These are phyloP conservation scores for Aselliscus stoliczkanus DNA, from an alignment of 2,797 vertebrate species.

Conservation along the genomic window DNA sequence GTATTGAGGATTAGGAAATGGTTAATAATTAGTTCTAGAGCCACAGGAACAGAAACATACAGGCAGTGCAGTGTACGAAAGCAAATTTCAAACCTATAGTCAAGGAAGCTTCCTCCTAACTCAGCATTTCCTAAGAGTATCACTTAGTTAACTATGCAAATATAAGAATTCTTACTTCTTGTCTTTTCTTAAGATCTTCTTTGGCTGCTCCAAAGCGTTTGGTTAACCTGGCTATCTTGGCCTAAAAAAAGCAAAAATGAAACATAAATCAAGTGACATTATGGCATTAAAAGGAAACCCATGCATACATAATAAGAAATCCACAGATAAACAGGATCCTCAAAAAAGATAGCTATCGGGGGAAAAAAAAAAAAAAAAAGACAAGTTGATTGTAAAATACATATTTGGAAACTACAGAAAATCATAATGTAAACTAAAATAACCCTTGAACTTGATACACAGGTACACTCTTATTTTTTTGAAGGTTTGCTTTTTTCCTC, in stretches of 20 bases:
- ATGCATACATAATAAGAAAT: background rate
- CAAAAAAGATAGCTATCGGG: background rate
- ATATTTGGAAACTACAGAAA: background rate
- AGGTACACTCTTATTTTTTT: background rate
- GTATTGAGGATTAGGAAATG: background rate
- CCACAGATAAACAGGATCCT: background rate
- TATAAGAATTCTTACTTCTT: slow-evolving; percentile 82
- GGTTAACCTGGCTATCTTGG: slow-evolving; percentile 92
- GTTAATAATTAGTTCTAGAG: background rate
- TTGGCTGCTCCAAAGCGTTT: slow-evolving; percentile 95
- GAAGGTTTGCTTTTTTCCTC: background rate
- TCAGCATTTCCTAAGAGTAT: slow-evolving; percentile 6
- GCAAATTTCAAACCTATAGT: background rate
- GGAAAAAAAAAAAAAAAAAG: background rate
- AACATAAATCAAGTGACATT: slow-evolving; percentile 24
- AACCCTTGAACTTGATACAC: background rate
- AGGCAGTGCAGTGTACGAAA: background rate
- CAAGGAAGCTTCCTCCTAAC: background rate
- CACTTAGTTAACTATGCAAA: background rate
- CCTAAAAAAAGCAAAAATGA: slow-evolving; percentile 78
- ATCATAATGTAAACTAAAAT: background rate
- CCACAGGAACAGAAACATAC: background rate
- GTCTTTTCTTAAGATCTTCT: slow-evolving; percentile 92
- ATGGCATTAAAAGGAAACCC: background rate
- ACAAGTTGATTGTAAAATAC: background rate